Conservation (phyloP, 1,140 invertebrate species). For the Harpegnathos saltator region DNA sequence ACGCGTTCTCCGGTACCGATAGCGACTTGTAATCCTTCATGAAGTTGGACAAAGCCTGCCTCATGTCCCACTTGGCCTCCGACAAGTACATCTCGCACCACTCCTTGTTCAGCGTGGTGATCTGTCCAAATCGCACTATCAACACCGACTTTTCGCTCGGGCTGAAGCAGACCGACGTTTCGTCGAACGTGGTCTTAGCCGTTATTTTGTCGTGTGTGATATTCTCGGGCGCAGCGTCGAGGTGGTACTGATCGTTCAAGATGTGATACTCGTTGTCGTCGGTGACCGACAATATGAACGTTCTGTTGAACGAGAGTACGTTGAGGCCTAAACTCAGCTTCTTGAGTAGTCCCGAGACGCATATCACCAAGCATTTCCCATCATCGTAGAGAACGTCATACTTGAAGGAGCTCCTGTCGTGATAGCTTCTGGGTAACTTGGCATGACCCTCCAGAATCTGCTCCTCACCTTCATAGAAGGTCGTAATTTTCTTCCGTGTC, state of each 20-base stretch:
- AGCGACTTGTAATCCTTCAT: conserved; percentile 74
- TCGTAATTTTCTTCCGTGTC: conserved; percentile 13
- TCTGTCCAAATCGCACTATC: conserved; percentile 67
- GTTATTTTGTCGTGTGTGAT: conserved; percentile 58
- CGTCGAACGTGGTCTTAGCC: conserved; percentile 13
- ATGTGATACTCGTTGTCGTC: conserved; percentile 82
- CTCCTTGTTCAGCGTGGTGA: conserved; percentile 77
- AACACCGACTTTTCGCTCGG: conserved; percentile 75
- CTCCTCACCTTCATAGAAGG: conserved; percentile 76
- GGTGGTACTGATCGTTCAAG: conserved; percentile 81
- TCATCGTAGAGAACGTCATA: conserved; percentile 76
- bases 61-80: conserved; percentile 76
- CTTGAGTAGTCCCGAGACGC: conserved; percentile 79
- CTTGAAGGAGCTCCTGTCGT: conserved; percentile 76
- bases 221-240: conserved; percentile 60
- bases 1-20: conserved; percentile 72
- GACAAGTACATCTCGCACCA: conserved; percentile 77
- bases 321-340: conserved; percentile 54
- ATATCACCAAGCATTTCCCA: conserved; percentile 66
- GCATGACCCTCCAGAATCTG: conserved; percentile 76
- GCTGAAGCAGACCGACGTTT: conserved; percentile 71
- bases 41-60: conserved; percentile 77
- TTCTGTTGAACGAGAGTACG: conserved; percentile 79
- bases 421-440: conserved; percentile 77
- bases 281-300: conserved; percentile 75